Evolutionary conservation across 2,797 vertebrate species (phyloP).

Genomic region (Dendrocincla tyrannina): DNA sequence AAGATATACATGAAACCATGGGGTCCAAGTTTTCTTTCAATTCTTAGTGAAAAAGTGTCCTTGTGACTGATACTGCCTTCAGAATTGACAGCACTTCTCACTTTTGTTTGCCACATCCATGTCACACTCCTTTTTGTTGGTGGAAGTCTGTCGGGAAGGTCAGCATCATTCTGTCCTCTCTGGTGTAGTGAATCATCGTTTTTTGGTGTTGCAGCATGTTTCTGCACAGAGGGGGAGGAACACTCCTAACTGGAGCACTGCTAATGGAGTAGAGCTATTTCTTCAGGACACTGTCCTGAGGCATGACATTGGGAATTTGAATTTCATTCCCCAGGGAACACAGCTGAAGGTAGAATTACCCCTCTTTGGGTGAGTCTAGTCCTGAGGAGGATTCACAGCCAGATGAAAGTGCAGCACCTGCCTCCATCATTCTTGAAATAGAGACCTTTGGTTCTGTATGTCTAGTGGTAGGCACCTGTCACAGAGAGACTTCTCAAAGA

Average conservation of each 20-base stretch:
- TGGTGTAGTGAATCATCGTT: neutral
- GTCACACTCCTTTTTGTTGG: neutral
- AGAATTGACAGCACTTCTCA: neutral
- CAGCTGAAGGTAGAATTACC: neutral
- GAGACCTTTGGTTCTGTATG: neutral
- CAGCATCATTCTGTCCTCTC: neutral
- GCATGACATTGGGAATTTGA: neutral
- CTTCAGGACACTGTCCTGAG: neutral
- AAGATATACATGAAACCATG: neutral
- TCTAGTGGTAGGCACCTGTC: neutral
- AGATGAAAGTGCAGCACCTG: accelerated
- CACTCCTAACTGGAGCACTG: neutral
- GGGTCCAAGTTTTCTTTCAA: neutral
- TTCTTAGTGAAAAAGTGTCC: neutral
- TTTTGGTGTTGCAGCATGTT: neutral
- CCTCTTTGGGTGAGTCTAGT: accelerated
- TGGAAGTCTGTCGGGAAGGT: neutral
- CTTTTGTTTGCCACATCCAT: neutral
- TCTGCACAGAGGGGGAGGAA: neutral
- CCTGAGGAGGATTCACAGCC: neutral
- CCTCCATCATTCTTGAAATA: neutral
- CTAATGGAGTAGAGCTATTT: neutral
- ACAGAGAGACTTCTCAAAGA: neutral
- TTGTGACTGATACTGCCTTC: neutral
- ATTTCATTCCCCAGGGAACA: neutral